Base-by-base conservation (phyloP, 2,797 vertebrate genomes). In the Neostethus bicornis region DNA sequence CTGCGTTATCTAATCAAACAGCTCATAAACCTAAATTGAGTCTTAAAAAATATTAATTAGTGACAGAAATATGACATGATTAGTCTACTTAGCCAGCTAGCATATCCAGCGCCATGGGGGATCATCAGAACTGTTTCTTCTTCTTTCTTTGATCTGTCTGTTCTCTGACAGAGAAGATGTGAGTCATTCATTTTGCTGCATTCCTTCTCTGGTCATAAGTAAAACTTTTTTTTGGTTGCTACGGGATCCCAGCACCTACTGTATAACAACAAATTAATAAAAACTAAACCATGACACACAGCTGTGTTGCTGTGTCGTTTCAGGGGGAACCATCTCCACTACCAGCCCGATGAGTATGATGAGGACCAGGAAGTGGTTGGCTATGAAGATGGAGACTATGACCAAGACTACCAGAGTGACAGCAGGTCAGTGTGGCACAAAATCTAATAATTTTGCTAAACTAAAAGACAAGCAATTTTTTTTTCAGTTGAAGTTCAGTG, bases 321-420 rank as follows among this genome's bases (percentile, higher is more conserved):
- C 70, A 92, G 90, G 51, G 82, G 89, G 77, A 94, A 94, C 74
- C 89, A 94, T 42, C 77, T 91, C 61, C 82, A 77, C 4, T 93
- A 93, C 0, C 91, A 92, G 51, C 91, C 91, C 0, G 61, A 67
- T 0, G 83, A 92, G 50, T 94, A 80, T 1, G 84, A 83, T 56
- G 91, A 92, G 20, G 93, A 93, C 51, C 55, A 69, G 4, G 75
- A 81, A 5, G 85, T 92, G 0, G 87, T 83, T 1, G 91, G 85
- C 69, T 94, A 93, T 73, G 89, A 90, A 61, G 89, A 93, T 54
- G 95, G 92, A 14, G 89, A 92, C 79, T 95, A 95, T 11, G 78
- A 79, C 71, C 90, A 92, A 34, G 94, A 95, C 23, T 85, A 89
- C 82, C 91, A 93, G 75, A 91, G 90, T 41, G 95, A 93, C 29